Evolutionary conservation across 2,888 invertebrate genomes (phyloP), one percentile per base, ranked within the genome.

Genomic region (Phytoseiulus persimilis): DNA sequence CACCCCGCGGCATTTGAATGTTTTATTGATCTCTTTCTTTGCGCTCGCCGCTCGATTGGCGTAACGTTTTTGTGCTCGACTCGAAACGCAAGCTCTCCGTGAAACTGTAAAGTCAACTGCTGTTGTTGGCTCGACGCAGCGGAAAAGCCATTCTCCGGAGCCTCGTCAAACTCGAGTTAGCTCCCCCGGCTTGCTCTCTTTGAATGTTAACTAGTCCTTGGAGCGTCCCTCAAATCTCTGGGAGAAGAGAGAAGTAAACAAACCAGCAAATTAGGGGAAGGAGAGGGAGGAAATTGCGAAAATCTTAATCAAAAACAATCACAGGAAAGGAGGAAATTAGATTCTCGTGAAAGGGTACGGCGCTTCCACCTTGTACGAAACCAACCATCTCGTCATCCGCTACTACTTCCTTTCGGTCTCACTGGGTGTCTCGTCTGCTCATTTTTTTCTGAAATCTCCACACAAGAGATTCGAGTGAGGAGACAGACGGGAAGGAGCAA

Each of bases 241-340:
- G 65, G 18, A 65, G 28, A 18, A 18, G 65, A 65, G 65, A 28
- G 65, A 18, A 65, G 28, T 3, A 65, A 65, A 65, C 39, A 39
- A 39, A 39, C 39, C 9, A 39, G 5, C 39, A 9, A 9, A n/a
- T n/a, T n/a, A 87, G 87, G 18, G 6, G 33, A 32, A 14, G 5
- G 45, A 32, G 14, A 28, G 31, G 18, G 45, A 87, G n/a, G 39
- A 33, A 87, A 87, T 87, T 87, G 33, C 87, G 33, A 87, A 87
- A 87, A 87, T 33, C 33, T 87, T 33, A 31, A 87, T 87, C 87
- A 87, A 65, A 65, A 14, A 65, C 65, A 65, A 65, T 65, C 65
- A 65, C 65, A 23, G 65, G 65, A 23, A 65, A 65, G 28, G 65
- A 65, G 28, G 65, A 65, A 65, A 65, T 23, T 65, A 23, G 65